Evolutionary conservation across 2,113 vertebrate species (phyloP), one percentile per base, ranked within the genome.

Genomic region (Notarius quadriscutis): DNA sequence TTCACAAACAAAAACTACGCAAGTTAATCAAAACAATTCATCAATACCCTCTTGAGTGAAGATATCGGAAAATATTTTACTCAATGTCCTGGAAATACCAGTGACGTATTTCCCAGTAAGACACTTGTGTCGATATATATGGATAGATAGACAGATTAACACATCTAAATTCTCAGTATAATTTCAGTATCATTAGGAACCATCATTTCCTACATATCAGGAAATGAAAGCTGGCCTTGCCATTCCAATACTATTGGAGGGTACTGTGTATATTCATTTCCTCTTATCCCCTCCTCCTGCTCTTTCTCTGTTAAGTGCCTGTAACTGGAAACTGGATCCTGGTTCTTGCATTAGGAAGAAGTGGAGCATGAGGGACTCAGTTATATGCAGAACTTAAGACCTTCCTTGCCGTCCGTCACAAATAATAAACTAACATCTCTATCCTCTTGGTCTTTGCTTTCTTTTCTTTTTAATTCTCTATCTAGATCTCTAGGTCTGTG

Each of bases 381-480:
- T 34, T 71, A 60, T 72, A 55, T 5, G 34, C 63, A 74, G 14
- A 83, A 80, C 22, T n/a, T 25, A 84, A 71, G 10, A 62, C 65
- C n/a, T 63, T 63, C 25, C 48, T 9, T 81, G 48, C 60, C 20
- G 74, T 81, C 58, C 83, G 78, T 79, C 41, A 12, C 80, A 81
- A 80, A 74, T 41, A 84, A 72, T 65, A 82, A 62, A 41, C 18
- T 34, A 51, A 78, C n/a, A 53, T 79, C 63, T 22, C 55, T 55
- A 57, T 72, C 63, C 4, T 3, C n/a, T 77, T 79, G 51, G 50
- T 48, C 34, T 17, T 53, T 22, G 78, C 72, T 83, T 9, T 85
- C 27, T 27, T 55, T 58, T 48, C 18, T 30, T 69, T 65, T 41
- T 67, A 2, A 22, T n/a, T 80, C 5, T 27, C 30, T n/a, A 12